Percentiles rank a stretch among this genome's conserved stretches.
phyloP scores from a whole-genome alignment of 37 sponge, comb jelly and placozoan genomes.

The Hexactinellida sp. region DNA sequence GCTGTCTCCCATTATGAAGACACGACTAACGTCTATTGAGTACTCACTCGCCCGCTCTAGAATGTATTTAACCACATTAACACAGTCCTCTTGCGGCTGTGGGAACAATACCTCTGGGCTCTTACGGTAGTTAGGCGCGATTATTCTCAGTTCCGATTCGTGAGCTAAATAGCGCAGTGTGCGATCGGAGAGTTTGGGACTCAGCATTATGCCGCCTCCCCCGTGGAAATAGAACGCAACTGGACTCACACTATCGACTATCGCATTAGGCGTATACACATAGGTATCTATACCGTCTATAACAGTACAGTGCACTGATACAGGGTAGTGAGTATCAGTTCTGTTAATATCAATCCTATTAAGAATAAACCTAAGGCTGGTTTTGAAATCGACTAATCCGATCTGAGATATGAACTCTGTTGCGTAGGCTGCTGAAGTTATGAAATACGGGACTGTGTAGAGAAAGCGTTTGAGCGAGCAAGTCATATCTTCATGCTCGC shows the following conservation, averaged over 20 bases:
- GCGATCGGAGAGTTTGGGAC: neutral
- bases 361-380: neutral
- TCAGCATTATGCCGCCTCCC: neutral
- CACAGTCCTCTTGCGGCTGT: neutral
- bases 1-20: neutral
- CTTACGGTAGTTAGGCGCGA: conserved; percentile 9
- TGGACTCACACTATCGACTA: neutral
- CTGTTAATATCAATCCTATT: neutral
- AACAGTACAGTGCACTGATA: neutral
- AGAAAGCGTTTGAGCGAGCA: neutral
- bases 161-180: neutral
- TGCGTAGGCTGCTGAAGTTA: neutral
- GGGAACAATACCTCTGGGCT: neutral
- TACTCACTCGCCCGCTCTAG: neutral
- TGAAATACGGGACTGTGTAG: neutral
- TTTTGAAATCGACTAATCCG: neutral
- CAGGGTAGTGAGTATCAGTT: neutral
- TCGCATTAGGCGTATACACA: neutral
- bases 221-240: neutral
- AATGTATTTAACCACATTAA: neutral
- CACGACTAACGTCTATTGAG: neutral
- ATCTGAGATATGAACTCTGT: neutral
- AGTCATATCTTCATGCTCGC: neutral
- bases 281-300: neutral
- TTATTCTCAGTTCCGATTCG: neutral